A percentile compares a stretch with the other conserved stretches of the same genome.
Evolutionary conservation across 2,113 vertebrate species (phyloP).

Genomic region (Syngnathus typhle): DNA sequence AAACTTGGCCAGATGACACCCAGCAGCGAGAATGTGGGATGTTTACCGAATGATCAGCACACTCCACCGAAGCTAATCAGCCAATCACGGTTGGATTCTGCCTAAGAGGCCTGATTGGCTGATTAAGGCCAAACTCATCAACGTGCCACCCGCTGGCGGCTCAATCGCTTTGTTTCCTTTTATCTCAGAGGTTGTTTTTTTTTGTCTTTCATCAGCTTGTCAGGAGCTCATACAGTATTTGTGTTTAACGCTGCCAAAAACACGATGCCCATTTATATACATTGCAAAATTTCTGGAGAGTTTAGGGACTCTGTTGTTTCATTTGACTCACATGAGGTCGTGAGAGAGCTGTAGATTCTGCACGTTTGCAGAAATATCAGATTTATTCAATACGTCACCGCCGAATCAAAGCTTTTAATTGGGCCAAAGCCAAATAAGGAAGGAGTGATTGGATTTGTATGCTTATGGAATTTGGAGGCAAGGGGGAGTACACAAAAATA

Average conservation of each 20-base stretch:
- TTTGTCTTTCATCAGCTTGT: constrained; percentile 1
- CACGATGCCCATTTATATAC: no score
- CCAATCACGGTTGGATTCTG: constrained; percentile 60
- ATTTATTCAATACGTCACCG: no score
- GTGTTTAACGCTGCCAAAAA: neutral
- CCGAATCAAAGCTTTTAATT: no score
- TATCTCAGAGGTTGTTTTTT: constrained; percentile 21
- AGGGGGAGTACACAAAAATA: no score
- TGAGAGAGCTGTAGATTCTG: no score
- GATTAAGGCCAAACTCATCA: constrained; percentile 61
- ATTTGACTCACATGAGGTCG: no score
- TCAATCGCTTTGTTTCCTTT: constrained; percentile 16
- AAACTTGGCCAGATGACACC: constrained; percentile 5
- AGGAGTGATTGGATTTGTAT: no score
- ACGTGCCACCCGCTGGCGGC: constrained; percentile 42
- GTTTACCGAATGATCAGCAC: constrained; percentile 45
- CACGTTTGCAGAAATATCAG: no score
- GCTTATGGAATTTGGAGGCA: no score
- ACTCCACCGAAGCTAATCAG: constrained; percentile 49
- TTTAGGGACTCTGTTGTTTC: no score
- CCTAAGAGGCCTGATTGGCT: constrained; percentile 62
- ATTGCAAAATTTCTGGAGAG: no score
- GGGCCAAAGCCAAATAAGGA: no score
- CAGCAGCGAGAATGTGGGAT: constrained; percentile 30
- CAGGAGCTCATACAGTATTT: constrained; percentile 9